phyloP scores from a whole-genome alignment of 2,113 vertebrate species.

The Ornithorhynchus anatinus region DNA sequence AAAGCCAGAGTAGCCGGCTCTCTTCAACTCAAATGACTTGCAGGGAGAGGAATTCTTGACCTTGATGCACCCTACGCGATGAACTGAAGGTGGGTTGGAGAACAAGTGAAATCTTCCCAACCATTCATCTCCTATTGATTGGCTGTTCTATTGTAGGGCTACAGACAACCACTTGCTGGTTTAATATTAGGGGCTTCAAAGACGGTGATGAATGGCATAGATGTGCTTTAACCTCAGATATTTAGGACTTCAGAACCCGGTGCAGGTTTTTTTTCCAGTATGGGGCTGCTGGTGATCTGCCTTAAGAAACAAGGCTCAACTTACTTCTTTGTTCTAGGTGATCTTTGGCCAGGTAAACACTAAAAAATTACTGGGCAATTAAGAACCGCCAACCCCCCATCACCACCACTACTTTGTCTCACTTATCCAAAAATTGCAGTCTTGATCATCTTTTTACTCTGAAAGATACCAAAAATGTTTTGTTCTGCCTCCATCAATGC shows the following conservation, averaged over 20 bases:
- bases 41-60: slow-evolving; percentile 58
- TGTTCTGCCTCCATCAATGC: neutral
- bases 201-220: slow-evolving; percentile 47
- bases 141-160: slow-evolving; percentile 52
- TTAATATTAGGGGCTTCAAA: slow-evolving; percentile 53
- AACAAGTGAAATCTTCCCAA: slow-evolving; percentile 56
- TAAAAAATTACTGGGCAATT: too few species aligned
- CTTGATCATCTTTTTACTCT: too few species aligned
- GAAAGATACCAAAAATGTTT: too few species aligned
- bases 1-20: slow-evolving; percentile 45
- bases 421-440: too few species aligned
- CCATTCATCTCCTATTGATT: slow-evolving; percentile 59
- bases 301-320: too few species aligned
- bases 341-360: too few species aligned
- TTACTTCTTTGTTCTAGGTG: too few species aligned
- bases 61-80: slow-evolving; percentile 35
- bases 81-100: slow-evolving; percentile 40
- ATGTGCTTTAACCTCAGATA: slow-evolving; percentile 30
- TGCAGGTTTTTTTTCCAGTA: slow-evolving; percentile 13
- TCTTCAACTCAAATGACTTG: slow-evolving; percentile 43
- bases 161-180: slow-evolving; percentile 42
- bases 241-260: slow-evolving; percentile 5
- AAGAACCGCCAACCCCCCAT: neutral
- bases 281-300: neutral
- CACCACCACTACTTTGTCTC: neutral